phyloP scores from a whole-genome alignment of 2,888 invertebrate genomes.

The Acrobasis consociella region DNA sequence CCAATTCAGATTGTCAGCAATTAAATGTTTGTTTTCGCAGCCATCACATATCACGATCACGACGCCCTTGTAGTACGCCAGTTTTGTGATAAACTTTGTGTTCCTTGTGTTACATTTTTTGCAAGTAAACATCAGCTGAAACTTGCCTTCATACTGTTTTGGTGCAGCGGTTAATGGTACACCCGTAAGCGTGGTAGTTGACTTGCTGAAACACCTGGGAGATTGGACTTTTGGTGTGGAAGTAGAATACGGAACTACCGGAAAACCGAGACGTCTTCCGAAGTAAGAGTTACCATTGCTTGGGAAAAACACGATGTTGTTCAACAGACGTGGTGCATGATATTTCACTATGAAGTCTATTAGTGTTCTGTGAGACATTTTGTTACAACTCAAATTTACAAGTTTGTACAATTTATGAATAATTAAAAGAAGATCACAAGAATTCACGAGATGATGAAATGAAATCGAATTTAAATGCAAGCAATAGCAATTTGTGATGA shows the following conservation, averaged over 20 bases:
- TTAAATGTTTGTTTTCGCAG: constrained; percentile 95
- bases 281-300: constrained; percentile 74
- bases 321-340: constrained; percentile 68
- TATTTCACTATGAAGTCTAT: constrained; percentile 76
- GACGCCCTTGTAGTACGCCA: constrained; percentile 93
- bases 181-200: constrained; percentile 49
- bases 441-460: too few species aligned
- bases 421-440: too few species aligned
- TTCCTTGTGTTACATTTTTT: constrained; percentile 92
- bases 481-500: too few species aligned
- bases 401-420: too few species aligned
- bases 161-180: constrained; percentile 45
- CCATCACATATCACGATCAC: constrained; percentile 95
- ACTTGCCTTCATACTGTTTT: constrained; percentile 75
- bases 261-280: constrained; percentile 60
- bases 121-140: constrained; percentile 92
- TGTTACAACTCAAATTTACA: neutral
- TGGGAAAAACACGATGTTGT: constrained; percentile 72
- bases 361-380: constrained; percentile 69
- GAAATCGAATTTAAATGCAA: too few species aligned
- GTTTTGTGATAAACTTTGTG: constrained; percentile 91
- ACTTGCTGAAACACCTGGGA: constrained; percentile 61
- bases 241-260: constrained; percentile 49
- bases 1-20: constrained; percentile 98
- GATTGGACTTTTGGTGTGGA: constrained; percentile 62